Base-by-base conservation (phyloP, 2,113 vertebrate species). In the Tiliqua scincoides region DNA sequence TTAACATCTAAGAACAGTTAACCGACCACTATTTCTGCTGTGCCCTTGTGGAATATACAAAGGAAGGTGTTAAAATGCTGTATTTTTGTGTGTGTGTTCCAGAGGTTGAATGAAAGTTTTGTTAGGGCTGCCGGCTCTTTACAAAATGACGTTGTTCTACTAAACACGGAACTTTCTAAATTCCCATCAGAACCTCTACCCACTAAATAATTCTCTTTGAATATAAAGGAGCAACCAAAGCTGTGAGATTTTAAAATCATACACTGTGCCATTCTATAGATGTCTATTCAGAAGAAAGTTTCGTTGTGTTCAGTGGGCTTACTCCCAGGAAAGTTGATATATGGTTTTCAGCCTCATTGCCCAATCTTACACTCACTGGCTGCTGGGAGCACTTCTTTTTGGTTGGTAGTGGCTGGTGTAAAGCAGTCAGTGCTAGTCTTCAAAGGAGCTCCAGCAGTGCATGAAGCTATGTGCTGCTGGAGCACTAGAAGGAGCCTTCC, bases 81-180 rank as follows among this genome's bases (percentile, higher is more conserved):
- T 67, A 1, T 0, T 43, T 3, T 1, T 4, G 62, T 0, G 32
- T 1, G n/a, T 11, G 32, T 2, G 32, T 5, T 21, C 5, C 73
- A 48, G 4, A 5, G 0, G 11, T 40, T 30, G 52, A 12, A 1
- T 57, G 17, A 2, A 11, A 27, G 1, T 17, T 40, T 32, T 62
- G 37, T 17, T 15, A 76, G 21, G 11, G 30, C 37, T 62, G 35
- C 57, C 12, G 10, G 67, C 21, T 9, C 35, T 40, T 3, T 4
- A 40, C 40, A 73, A 83, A 37, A 25, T 37, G 27, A 2, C 40
- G n/a, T 70, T 8, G 27, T 70, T 82, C 54, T 71, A 54, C 32
- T 54, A 62, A 25, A 3, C 3, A 23, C 11, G 35, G 27, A 84
- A 75, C 37, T 62, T 48, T 62, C 35, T 63, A 43, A n/a, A 63